Percentiles rank a stretch among this genome's conserved stretches.
These are phyloP conservation scores for Conchocele bisecta DNA, from an alignment of 2,888 invertebrate genomes.

Conservation along the genomic window DNA sequence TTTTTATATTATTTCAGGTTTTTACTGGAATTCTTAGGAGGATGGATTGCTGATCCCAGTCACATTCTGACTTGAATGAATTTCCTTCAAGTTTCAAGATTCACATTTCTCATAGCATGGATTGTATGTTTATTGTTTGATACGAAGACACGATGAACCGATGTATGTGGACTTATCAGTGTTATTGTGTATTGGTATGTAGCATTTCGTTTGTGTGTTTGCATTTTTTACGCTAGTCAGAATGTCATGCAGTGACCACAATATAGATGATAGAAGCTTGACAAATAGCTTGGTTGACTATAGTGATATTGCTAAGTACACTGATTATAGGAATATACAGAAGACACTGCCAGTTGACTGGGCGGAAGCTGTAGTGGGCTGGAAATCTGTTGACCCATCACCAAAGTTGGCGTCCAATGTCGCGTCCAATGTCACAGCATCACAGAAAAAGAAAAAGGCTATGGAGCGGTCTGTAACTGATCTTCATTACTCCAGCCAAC, in stretches of 20 bases:
- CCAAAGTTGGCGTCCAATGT: slow-evolving; percentile 44
- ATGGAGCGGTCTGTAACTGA: slow-evolving; percentile 47
- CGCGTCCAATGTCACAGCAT: slow-evolving; percentile 5
- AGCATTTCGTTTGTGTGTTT: too few species aligned
- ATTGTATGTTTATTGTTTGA: too few species aligned
- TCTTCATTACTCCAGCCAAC: slow-evolving; percentile 36
- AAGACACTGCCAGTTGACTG: slow-evolving; percentile 55
- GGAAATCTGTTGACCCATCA: slow-evolving; percentile 60
- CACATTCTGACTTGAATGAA: too few species aligned
- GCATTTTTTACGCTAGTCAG: too few species aligned
- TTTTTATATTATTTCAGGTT: too few species aligned
- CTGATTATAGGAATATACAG: slow-evolving; percentile 38
- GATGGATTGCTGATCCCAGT: too few species aligned
- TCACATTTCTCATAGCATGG: too few species aligned
- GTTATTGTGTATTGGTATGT: too few species aligned
- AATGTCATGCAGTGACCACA: slow-evolving; percentile 35
- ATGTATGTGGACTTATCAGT: too few species aligned
- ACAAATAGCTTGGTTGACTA: slow-evolving; percentile 46
- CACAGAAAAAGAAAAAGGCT: slow-evolving; percentile 48
- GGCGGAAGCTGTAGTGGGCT: slow-evolving; percentile 68
- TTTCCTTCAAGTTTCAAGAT: too few species aligned
- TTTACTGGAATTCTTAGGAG: too few species aligned
- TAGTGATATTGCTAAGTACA: slow-evolving; percentile 54
- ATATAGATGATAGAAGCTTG: slow-evolving; percentile 51
- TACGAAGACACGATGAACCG: too few species aligned